Evolutionary conservation across 2,797 vertebrate genomes (phyloP).

Genomic region (Poecilia picta): DNA sequence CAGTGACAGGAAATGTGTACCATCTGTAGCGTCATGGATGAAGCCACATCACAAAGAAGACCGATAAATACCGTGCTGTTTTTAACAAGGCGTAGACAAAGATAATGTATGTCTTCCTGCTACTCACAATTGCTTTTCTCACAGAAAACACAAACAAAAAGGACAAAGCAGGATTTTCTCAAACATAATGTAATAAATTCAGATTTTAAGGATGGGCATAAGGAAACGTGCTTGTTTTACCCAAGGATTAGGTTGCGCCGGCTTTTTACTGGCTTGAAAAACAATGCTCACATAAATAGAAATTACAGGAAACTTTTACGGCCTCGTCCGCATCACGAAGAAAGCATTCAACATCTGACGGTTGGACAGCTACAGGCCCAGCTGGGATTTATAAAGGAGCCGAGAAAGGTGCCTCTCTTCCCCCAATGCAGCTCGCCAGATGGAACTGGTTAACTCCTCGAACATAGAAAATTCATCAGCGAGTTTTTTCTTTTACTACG

Average conservation of each 20-base stretch:
- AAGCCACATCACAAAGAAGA: slow-evolving; percentile 16
- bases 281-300: slow-evolving; percentile 66
- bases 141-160: slow-evolving; percentile 2
- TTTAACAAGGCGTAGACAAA: slow-evolving; percentile 1
- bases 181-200: slow-evolving; percentile 30
- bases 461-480: slow-evolving; percentile 61
- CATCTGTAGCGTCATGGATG: slow-evolving; percentile 65
- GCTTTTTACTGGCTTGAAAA: slow-evolving; percentile 69
- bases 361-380: slow-evolving; percentile 74
- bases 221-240: slow-evolving; percentile 28
- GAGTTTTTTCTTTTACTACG: slow-evolving; percentile 60
- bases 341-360: slow-evolving; percentile 76
- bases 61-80: slow-evolving; percentile 22
- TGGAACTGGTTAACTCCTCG: slow-evolving; percentile 65
- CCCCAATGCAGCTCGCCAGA: slow-evolving; percentile 63
- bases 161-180: slow-evolving; percentile 9
- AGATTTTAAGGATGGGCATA: slow-evolving; percentile 26
- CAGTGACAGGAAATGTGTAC: slow-evolving; percentile 68
- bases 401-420: slow-evolving; percentile 69
- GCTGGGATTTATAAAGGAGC: slow-evolving; percentile 78
- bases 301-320: slow-evolving; percentile 75
- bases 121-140: slow-evolving; percentile 2
- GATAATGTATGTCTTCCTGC: slow-evolving; percentile 14
- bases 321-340: slow-evolving; percentile 68
- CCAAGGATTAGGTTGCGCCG: slow-evolving; percentile 18